Base-by-base conservation (phyloP, 2,888 invertebrate genomes). In the Drosophila testacea region DNA sequence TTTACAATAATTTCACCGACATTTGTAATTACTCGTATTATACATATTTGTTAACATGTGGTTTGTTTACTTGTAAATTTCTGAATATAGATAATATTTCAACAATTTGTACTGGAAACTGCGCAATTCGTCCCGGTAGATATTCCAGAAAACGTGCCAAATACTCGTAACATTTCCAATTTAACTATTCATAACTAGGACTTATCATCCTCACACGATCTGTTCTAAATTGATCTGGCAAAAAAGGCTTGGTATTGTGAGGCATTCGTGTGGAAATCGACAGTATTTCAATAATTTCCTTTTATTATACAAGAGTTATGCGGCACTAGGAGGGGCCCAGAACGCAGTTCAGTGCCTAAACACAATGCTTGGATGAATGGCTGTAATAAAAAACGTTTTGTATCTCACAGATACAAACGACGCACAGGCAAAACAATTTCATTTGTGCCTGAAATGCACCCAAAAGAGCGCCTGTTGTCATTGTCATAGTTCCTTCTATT, bases 231-330 rank as follows among this genome's bases (percentile, higher is more conserved):
- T 61, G 41, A 34, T 41, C 32, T 32, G 34, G 32, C 22, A 60
- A 39, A 13, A 54, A 46, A 47, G 54, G 56, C 46, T 75, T 79
- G 51, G 55, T 51, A 68, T 68, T 74, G 76, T 34, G 48, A 67
- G 54, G 57, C 70, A 84, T 61, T 85, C 81, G 72, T 30, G 72
- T 89, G 85, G 87, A 85, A 85, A 78, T 74, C 56, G 78, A 71
- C 75, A 80, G 73, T 62, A 82, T 82, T 88, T 79, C 77, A 80
- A 84, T 77, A 82, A 77, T 68, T 75, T 54, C 27, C 4, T 42
- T 75, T 84, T 77, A 80, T 84, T 80, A 69, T 55, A 59, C 55
- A 65, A 27, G 42, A 44, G 42, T 27, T 44, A 44, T 44, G 42
- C 11, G 11, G 1, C 34, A 48, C 42, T 69, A 57, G 50, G 62